Percentiles rank a stretch among this genome's conserved stretches.
These are phyloP conservation scores for Chrysina gloriosa DNA, from an alignment of 2,888 invertebrate species.

Conservation along the genomic window DNA sequence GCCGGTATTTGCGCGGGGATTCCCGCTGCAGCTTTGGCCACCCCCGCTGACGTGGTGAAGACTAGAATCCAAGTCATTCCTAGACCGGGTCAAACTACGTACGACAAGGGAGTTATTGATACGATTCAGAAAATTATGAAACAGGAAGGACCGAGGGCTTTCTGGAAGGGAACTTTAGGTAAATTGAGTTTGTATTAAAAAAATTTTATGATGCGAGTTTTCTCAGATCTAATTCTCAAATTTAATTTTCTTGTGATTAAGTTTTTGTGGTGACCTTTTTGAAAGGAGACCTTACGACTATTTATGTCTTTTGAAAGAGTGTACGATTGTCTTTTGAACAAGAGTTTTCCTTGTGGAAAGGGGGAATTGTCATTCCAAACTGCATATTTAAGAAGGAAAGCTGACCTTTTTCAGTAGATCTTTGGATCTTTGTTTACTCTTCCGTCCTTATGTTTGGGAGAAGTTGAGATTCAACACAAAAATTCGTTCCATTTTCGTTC, in stretches of 20 bases:
- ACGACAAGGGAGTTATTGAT: constrained; percentile 87
- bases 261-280: background rate
- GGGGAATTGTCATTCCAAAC: too few species aligned
- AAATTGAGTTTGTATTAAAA: constrained; percentile 50
- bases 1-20: constrained; percentile 94
- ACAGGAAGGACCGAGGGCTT: constrained; percentile 95
- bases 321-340: background rate
- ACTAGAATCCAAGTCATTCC: constrained; percentile 94
- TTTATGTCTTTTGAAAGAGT: too few species aligned
- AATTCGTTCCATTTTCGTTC: too few species aligned
- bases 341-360: too few species aligned
- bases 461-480: too few species aligned
- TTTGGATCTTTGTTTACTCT: too few species aligned
- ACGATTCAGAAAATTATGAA: constrained; percentile 89
- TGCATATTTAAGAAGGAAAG: too few species aligned
- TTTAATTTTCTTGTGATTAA: too few species aligned
- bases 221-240: too few species aligned
- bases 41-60: constrained; percentile 99
- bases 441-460: too few species aligned
- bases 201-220: too few species aligned
- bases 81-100: constrained; percentile 94
- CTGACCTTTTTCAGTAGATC: too few species aligned
- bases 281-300: background rate
- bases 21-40: constrained; percentile 96
- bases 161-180: constrained; percentile 98